These are phyloP conservation scores for Premnoplex brunnescens DNA, from an alignment of 2,797 vertebrate species.

Conservation along the genomic window DNA sequence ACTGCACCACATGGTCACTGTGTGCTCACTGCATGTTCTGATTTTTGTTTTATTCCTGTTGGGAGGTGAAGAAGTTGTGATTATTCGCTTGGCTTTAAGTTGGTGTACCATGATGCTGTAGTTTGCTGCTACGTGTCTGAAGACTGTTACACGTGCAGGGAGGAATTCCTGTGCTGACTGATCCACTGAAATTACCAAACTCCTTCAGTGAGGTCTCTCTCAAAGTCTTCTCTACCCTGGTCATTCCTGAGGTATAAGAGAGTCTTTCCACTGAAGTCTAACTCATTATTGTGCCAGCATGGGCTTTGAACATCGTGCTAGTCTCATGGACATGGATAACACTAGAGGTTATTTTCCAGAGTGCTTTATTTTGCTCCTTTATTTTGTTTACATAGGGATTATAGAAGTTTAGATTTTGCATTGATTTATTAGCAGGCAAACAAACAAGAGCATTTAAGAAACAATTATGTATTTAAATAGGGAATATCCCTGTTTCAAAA, in stretches of 20 bases:
- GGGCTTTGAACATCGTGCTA: not conserved
- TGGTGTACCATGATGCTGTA: not conserved
- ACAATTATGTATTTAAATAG: not conserved
- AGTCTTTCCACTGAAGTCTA: not conserved
- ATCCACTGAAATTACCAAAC: not conserved
- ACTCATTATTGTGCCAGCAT: not conserved
- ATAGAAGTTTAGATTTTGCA: not conserved
- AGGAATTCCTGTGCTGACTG: not conserved
- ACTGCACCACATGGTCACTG: not conserved
- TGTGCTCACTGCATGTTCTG: not conserved
- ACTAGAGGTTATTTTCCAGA: not conserved
- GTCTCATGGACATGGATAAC: not conserved
- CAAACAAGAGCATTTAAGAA: not conserved
- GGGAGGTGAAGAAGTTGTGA: not conserved
- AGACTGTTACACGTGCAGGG: not conserved
- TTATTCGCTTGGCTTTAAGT: not conserved
- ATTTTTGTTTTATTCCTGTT: not conserved
- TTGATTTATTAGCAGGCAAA: not conserved
- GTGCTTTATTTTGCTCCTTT: not conserved
- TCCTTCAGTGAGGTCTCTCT: fast-evolving
- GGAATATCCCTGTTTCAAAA: not conserved
- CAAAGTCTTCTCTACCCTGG: not conserved
- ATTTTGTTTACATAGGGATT: not conserved
- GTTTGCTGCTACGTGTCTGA: not conserved
- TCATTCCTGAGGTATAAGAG: not conserved